Conservation (phyloP, 2,888 invertebrate species). For the Lepidocyrtinus sp. region DNA sequence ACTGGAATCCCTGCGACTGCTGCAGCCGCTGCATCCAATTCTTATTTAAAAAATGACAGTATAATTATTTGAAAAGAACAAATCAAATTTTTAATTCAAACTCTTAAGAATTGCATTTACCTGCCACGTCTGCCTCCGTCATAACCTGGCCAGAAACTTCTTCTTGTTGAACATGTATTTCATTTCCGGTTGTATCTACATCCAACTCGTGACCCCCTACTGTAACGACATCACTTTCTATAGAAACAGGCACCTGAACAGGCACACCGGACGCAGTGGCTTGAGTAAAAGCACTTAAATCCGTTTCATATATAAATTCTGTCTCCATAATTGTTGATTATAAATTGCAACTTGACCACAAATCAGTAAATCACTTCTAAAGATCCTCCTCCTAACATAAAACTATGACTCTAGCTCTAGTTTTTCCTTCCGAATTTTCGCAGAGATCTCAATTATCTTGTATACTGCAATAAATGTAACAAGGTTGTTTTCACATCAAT, state of each 20-base stretch:
- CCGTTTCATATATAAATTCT: slow-evolving; percentile 66
- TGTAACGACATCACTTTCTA: slow-evolving; percentile 41
- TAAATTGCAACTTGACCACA: too few relatives aligned
- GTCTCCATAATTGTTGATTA: slow-evolving; percentile 66
- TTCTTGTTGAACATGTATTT: slow-evolving; percentile 43
- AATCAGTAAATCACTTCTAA: too few relatives aligned
- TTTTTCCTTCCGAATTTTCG: too few relatives aligned
- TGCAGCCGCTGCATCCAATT: slow-evolving; percentile 48
- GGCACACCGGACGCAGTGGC: slow-evolving; percentile 45
- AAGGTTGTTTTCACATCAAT: too few relatives aligned
- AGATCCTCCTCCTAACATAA: too few relatives aligned
- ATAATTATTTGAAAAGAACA: neutral
- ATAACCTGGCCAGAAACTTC: slow-evolving; percentile 52
- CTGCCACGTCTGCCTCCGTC: slow-evolving; percentile 45
- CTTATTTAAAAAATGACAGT: slow-evolving; percentile 1
- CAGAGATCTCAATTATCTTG: too few relatives aligned
- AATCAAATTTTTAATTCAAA: neutral
- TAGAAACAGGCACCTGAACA: slow-evolving; percentile 30
- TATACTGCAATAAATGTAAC: too few relatives aligned
- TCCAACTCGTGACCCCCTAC: neutral
- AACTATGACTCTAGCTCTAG: too few relatives aligned
- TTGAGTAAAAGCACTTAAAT: slow-evolving; percentile 59
- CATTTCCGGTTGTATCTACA: slow-evolving; percentile 28
- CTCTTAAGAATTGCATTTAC: slow-evolving; percentile 12
- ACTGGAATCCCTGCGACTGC: slow-evolving; percentile 58